A percentile compares a stretch with the other conserved stretches of the same genome.
Conservation (phyloP, 2,113 vertebrate genomes). For the Archocentrus centrarchus region DNA sequence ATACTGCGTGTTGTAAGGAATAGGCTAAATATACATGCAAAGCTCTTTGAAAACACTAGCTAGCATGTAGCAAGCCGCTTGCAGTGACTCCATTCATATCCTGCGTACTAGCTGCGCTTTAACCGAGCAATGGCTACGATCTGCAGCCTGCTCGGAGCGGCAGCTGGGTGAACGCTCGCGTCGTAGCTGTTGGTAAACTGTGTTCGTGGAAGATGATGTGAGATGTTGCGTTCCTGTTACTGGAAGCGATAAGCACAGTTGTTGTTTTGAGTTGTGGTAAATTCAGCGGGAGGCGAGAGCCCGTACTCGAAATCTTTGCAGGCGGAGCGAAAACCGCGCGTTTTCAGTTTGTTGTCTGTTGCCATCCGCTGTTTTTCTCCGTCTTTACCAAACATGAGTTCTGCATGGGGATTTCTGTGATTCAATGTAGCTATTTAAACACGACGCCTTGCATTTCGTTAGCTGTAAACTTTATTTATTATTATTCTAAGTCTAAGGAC, state of each 20-base stretch:
- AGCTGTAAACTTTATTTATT: not conserved
- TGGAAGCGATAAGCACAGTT: not conserved
- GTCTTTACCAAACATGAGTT: not conserved
- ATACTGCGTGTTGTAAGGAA: not conserved
- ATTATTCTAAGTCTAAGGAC: not conserved
- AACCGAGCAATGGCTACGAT: constrained; percentile 68
- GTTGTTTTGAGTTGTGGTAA: not conserved
- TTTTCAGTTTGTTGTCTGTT: constrained; percentile 75
- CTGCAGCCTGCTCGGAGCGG: constrained; percentile 49
- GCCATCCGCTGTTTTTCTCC: constrained; percentile 33
- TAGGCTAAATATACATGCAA: constrained; percentile 33
- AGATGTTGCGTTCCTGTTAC: not conserved
- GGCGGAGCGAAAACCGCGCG: constrained; percentile 72
- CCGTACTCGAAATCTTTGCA: constrained; percentile 11
- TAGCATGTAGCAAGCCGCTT: constrained; percentile 71
- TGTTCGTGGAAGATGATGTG: not conserved
- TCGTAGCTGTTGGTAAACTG: not conserved
- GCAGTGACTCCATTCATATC: constrained; percentile 79
- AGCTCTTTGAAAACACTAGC: constrained; percentile 62
- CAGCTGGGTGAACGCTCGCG: not conserved
- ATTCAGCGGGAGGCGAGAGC: not conserved
- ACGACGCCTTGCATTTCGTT: not conserved
- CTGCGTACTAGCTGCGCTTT: constrained; percentile 68
- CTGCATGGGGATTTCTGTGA: not conserved
- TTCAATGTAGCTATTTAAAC: not conserved